Conservation (phyloP, 2,113 vertebrate genomes). For the Orycteropus afer region DNA sequence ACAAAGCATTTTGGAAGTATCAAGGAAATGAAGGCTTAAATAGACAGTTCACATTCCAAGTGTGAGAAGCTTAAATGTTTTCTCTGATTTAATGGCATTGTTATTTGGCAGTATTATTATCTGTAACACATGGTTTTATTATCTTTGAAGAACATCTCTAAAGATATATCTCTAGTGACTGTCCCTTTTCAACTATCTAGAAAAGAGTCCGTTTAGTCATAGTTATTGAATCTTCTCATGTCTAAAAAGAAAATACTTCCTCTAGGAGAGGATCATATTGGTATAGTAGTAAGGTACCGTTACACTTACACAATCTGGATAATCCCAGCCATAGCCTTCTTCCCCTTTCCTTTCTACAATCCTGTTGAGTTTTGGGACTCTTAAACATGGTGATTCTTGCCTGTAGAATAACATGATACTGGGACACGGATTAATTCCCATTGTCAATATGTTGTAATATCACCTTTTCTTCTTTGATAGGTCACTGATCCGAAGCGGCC, state of each 20-base stretch:
- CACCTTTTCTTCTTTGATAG: constrained; percentile 82
- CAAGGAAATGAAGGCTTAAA: background rate
- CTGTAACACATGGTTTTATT: background rate
- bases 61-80: constrained; percentile 7
- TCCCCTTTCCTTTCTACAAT: background rate
- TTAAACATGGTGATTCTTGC: background rate
- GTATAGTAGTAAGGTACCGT: background rate
- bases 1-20: background rate
- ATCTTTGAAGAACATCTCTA: background rate
- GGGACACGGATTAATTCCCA: background rate
- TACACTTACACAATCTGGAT: background rate
- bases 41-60: background rate
- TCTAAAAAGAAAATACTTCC: background rate
- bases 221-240: background rate
- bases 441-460: background rate
- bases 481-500: constrained; percentile 92
- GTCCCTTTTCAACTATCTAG: background rate
- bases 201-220: background rate
- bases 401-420: background rate
- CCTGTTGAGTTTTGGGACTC: background rate
- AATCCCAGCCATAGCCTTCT: background rate
- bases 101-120: background rate
- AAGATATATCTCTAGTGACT: background rate
- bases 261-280: background rate
- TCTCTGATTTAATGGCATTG: background rate